phyloP scores from a whole-genome alignment of 2,888 invertebrate genomes.

The Pseudanteris insignis region DNA sequence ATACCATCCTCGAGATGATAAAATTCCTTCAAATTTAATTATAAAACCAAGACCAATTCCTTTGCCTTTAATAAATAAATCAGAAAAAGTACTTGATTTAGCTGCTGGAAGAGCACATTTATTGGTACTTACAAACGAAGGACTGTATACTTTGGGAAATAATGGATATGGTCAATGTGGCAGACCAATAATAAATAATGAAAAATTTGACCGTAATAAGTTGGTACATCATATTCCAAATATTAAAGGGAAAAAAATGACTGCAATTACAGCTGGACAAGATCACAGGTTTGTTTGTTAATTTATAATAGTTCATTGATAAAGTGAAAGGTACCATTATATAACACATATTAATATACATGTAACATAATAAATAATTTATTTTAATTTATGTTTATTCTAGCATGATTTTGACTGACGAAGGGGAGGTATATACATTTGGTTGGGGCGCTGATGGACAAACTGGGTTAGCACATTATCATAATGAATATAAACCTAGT shows the following conservation, averaged over 20 bases:
- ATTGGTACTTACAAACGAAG: constrained; percentile 80
- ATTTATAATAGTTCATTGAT: no score
- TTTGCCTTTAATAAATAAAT: constrained; percentile 73
- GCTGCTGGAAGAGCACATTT: constrained; percentile 91
- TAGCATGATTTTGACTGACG: constrained; percentile 79
- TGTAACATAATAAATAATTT: no score
- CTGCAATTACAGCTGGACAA: constrained; percentile 84
- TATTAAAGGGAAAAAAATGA: constrained; percentile 72
- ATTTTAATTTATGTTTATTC: constrained; percentile 8
- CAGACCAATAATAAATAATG: constrained; percentile 77
- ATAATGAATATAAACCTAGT: constrained; percentile 71
- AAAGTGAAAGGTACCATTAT: no score
- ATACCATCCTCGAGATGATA: constrained; percentile 67
- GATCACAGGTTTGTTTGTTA: constrained; percentile 82
- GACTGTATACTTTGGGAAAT: constrained; percentile 86
- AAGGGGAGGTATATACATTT: constrained; percentile 85
- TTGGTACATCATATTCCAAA: constrained; percentile 74
- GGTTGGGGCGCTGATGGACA: constrained; percentile 97
- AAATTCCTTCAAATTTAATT: constrained; percentile 73
- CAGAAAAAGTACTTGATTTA: constrained; percentile 69
- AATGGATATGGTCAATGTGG: constrained; percentile 96
- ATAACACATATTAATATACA: no score
- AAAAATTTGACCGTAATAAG: constrained; percentile 77
- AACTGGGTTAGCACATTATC: constrained; percentile 81
- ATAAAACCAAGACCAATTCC: constrained; percentile 77